Conservation (phyloP, 1,140 invertebrate species). For the Sminthurides bifidus region DNA sequence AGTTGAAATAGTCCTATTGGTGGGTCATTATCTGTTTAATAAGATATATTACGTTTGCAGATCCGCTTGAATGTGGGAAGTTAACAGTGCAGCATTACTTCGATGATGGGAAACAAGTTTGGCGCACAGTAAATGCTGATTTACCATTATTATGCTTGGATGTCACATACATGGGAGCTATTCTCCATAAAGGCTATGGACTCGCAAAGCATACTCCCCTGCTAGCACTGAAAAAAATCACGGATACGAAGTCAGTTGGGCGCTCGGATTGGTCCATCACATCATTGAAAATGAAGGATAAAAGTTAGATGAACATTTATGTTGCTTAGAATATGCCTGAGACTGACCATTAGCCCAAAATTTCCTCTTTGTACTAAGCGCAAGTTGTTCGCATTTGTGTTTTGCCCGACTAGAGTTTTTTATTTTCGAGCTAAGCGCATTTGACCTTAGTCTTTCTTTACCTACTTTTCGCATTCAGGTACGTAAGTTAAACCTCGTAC, state of each 20-base stretch:
- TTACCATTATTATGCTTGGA: conserved; percentile 85
- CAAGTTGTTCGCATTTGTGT: too few relatives aligned
- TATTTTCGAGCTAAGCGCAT: too few relatives aligned
- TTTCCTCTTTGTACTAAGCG: too few relatives aligned
- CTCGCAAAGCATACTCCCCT: conserved; percentile 13
- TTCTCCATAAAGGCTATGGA: conserved; percentile 70
- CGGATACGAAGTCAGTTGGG: conserved; percentile 83
- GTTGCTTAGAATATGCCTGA: too few relatives aligned
- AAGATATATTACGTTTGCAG: not conserved
- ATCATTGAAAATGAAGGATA: conserved; percentile 42
- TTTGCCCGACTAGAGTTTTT: too few relatives aligned
- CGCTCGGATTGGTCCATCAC: conserved; percentile 75
- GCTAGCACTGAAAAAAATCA: conserved; percentile 68
- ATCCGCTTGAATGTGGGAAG: conserved; percentile 19
- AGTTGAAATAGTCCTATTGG: not conserved
- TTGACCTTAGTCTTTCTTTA: too few relatives aligned
- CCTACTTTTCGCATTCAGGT: too few relatives aligned
- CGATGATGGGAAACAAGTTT: conserved; percentile 37
- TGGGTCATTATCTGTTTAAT: not conserved
- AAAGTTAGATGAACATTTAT: conserved; percentile 31
- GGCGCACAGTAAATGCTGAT: conserved; percentile 58
- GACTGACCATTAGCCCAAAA: too few relatives aligned
- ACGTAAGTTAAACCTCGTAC: too few relatives aligned
- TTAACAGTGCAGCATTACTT: conserved; percentile 23
- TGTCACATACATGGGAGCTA: conserved; percentile 68